Base-by-base conservation (phyloP, 2,888 invertebrate genomes). In the Bruchidius siliquastri region DNA sequence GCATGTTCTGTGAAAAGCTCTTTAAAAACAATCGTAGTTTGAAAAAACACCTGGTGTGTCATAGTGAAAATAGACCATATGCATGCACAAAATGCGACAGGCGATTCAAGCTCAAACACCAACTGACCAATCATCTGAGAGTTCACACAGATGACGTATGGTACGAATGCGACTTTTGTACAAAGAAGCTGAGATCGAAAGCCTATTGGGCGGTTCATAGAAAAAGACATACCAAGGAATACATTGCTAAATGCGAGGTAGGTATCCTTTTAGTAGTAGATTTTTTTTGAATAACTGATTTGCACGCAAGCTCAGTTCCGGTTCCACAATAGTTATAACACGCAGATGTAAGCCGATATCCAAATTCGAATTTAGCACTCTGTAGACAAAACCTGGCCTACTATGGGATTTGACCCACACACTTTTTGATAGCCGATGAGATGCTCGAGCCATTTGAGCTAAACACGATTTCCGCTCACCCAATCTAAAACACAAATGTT, bases 171-270 rank as follows among this genome's bases (percentile, higher is more conserved):
- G 86, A 89, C 0, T 84, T 89, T 0, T 91, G 91, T 76, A 88
- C 89, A 0, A 90, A 90, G 79, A 88, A 88, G 71, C 88, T 90
- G 76, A 78, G 79, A 75, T 80, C 82, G 0, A 81, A 82, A 73
- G 80, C 80, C 20, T 81, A 81, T 3, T 78, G 78, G 69, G 88
- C 88, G 70, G 87, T 89, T 0, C 90, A 90, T 77, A 88, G 88
- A 86, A 82, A 87, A 0, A 87, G 87, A 72, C 90, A 90, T 75
- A 87, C 88, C 22, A 88, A 88, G 0, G 88, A 89, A 32, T 89
- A 88, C 77, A 88, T 88, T n/a, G 79, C 77, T 18, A 79, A 77
- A 70, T 90, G 90, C 70, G 77, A 79, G 68, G 71, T 79, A 21
- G 10, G 49, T 49, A 13, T 49, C 8, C 8, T 26, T 26, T n/a